Evolutionary conservation across 64 coral and sea anemone species (phyloP), one percentile per base, ranked within the genome.

Genomic region (Pachyseris speciosa): DNA sequence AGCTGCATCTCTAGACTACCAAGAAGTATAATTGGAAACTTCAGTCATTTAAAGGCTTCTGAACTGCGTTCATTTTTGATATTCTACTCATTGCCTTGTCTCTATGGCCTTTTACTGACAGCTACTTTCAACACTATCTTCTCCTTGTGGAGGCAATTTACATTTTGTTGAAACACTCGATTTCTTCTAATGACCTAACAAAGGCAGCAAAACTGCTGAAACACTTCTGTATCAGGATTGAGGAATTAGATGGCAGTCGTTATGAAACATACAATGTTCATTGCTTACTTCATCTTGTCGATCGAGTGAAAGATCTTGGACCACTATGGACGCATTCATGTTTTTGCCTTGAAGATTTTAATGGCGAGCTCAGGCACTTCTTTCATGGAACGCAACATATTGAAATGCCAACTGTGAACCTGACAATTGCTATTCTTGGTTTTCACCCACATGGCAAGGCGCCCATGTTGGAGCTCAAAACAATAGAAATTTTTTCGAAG

Each of bases 91-190:
- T 10, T 78, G 2, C 72, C 87, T 30, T 89, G 87, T 28, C 36
- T 89, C 4, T 64, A 37, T 38, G 72, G 72, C 3, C 19, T 89
- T 13, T 89, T 20, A 55, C 87, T 16, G 87, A 80, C 22, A 7
- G 45, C 2, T 90, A 90, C 31, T 90, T 90, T 45, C 88, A 90
- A 40, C 88, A 90, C 41, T 90, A 68, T 42, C 5, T 90, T 49
- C 63, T 81, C 7, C 61, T 90, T 5, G 88, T 90, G 16, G 63
- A 86, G 24, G 49, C 29, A 30, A 86, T 69, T 26, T 86, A 86
- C 44, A 9, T 86, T 39, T 43, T 86, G n/a, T 37, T 86, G 0
- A 61, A 86, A 44, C 31, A 86, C 9, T 86, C 84, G 11, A 69
- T 86, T 29, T 86, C 84, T 19, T 12, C 4, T 11, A 30, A 1